Evolutionary conservation across 2,797 vertebrate species (phyloP).

Genomic region (Halcyon chelicuti): DNA sequence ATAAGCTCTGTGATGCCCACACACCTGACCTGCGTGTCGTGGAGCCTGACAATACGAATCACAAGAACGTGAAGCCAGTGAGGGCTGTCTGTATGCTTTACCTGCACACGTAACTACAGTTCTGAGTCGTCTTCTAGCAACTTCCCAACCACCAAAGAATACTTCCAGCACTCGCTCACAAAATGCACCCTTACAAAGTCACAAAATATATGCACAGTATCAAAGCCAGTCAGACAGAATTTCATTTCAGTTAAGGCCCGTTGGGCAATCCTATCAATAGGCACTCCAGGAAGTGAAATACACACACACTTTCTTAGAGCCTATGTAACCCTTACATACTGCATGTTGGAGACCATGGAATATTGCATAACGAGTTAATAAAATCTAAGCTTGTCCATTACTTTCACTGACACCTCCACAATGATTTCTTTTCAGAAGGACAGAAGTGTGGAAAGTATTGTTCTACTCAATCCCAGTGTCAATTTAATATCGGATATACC

Average conservation of each 20-base stretch:
- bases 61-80: neutral
- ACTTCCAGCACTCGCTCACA: neutral
- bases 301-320: neutral
- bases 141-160: neutral
- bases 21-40: rapidly evolving
- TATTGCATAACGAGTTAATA: neutral
- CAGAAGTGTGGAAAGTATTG: rapidly evolving
- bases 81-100: neutral
- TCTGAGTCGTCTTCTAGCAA: neutral
- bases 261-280: neutral
- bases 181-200: neutral
- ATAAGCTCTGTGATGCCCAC: neutral
- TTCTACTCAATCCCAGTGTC: neutral
- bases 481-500: rapidly evolving
- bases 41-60: neutral
- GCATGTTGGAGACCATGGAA: neutral
- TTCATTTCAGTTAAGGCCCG: neutral
- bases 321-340: neutral
- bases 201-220: rapidly evolving
- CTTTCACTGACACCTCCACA: neutral
- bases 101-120: too few relatives aligned
- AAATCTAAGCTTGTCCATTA: neutral
- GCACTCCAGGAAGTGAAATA: neutral
- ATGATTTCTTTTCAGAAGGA: neutral
- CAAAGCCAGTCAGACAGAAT: neutral